Percentiles rank a stretch among this genome's conserved stretches.
These are phyloP conservation scores for Passer domesticus DNA, from an alignment of 2,113 vertebrate genomes.

Conservation along the genomic window DNA sequence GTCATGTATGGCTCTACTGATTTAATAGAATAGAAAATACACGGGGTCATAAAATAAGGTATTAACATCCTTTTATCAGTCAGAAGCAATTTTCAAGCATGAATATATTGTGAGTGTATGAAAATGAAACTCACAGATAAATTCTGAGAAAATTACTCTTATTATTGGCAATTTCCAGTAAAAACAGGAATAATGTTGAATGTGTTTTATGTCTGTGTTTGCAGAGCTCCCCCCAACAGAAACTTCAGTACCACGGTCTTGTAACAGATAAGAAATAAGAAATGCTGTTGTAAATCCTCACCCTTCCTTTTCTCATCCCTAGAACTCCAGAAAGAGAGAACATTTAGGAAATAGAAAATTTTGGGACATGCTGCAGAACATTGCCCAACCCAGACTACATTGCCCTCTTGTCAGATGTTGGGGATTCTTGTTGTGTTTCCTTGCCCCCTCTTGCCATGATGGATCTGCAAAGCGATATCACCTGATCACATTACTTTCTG, in stretches of 20 bases:
- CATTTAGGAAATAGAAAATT: neutral
- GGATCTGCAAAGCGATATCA: neutral
- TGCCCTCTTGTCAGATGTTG: neutral
- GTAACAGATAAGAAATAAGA: neutral
- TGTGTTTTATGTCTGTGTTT: slow-evolving; percentile 2
- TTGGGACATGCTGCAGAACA: neutral
- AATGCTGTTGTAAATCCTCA: neutral
- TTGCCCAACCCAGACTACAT: neutral
- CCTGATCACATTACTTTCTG: slow-evolving; percentile 22
- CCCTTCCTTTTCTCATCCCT: neutral
- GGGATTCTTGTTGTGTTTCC: neutral
- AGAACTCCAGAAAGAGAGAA: neutral
- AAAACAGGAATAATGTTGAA: neutral
- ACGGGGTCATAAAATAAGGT: slow-evolving; percentile 3
- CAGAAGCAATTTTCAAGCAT: slow-evolving; percentile 36
- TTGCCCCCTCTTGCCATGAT: neutral
- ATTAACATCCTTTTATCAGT: slow-evolving; percentile 39
- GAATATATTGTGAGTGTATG: slow-evolving; percentile 30
- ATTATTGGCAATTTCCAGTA: slow-evolving; percentile 32
- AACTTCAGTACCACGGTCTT: neutral
- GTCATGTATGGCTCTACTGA: neutral
- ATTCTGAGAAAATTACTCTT: neutral
- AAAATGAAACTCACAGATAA: neutral
- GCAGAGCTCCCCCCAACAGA: neutral
- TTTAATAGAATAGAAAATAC: slow-evolving; percentile 40